phyloP scores from a whole-genome alignment of 2,888 invertebrate species.

The Drosophila helvetica region DNA sequence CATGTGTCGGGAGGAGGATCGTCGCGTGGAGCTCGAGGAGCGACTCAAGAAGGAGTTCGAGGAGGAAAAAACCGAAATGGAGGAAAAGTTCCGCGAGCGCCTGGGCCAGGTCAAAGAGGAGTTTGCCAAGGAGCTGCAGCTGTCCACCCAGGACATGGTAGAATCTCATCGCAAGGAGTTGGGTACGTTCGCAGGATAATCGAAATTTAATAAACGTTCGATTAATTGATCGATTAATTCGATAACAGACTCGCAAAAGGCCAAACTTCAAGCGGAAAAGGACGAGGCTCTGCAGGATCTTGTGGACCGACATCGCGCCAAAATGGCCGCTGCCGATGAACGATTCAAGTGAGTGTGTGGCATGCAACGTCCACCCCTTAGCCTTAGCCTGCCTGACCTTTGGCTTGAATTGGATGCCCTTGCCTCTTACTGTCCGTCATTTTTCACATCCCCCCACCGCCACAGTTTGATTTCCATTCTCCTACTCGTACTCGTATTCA shows the following conservation, averaged over 20 bases:
- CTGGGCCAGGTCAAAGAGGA: constrained; percentile 83
- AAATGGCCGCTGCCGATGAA: constrained; percentile 82
- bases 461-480: constrained; percentile 12
- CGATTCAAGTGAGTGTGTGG: constrained; percentile 84
- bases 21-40: constrained; percentile 80
- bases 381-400: neutral
- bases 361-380: constrained; percentile 5
- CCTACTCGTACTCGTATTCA: neutral
- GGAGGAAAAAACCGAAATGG: constrained; percentile 89
- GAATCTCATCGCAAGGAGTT: constrained; percentile 88
- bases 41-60: constrained; percentile 86
- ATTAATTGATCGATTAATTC: neutral
- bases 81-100: constrained; percentile 89
- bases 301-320: constrained; percentile 85
- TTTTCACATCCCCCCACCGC: neutral
- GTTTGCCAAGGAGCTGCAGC: constrained; percentile 81
- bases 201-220: neutral
- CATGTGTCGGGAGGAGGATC: constrained; percentile 82
- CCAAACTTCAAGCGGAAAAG: constrained; percentile 85
- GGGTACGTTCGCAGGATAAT: constrained; percentile 84
- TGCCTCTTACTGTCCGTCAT: constrained; percentile 6
- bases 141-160: constrained; percentile 87
- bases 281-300: constrained; percentile 85
- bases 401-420: constrained; percentile 19
- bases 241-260: constrained; percentile 84